Conservation (phyloP, 2,888 invertebrate species). For the Cheiracanthium punctorium region DNA sequence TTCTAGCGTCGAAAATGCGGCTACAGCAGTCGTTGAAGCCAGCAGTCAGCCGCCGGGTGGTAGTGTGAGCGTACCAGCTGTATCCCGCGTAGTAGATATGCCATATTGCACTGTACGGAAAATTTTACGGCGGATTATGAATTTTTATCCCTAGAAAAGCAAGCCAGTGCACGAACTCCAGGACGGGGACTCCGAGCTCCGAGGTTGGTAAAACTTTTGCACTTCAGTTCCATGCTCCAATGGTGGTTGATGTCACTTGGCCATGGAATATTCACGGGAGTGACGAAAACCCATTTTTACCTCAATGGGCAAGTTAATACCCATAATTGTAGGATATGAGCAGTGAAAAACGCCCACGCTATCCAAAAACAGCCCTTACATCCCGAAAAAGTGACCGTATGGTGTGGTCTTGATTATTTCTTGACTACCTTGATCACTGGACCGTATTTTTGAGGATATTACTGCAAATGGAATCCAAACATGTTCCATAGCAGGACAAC, state of each 20-base stretch:
- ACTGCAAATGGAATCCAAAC: constrained; percentile 23
- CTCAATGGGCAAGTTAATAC: constrained; percentile 12
- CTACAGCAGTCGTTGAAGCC: constrained; percentile 18
- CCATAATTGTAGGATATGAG: background rate
- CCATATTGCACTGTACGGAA: constrained; percentile 19
- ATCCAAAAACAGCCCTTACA: background rate
- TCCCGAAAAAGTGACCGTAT: constrained; percentile 19
- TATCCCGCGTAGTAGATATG: no score
- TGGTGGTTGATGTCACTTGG: constrained; percentile 26
- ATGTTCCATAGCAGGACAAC: background rate
- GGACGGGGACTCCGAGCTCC: background rate
- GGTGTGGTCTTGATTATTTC: background rate
- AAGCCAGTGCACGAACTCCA: constrained; percentile 3
- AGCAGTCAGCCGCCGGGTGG: constrained; percentile 20
- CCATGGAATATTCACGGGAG: background rate
- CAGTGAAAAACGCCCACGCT: background rate
- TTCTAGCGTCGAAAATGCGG: constrained; percentile 20
- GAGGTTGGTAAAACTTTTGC: constrained; percentile 7
- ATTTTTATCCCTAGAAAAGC: constrained; percentile 33
- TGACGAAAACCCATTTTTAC: constrained; percentile 11
- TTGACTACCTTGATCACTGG: background rate
- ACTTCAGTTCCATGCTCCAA: constrained; percentile 17
- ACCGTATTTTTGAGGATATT: background rate
- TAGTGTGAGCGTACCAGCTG: constrained; percentile 14
- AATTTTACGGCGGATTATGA: constrained; percentile 16